Evolutionary conservation across 1,140 invertebrate species (phyloP).

Genomic region (Plutomurus gul): DNA sequence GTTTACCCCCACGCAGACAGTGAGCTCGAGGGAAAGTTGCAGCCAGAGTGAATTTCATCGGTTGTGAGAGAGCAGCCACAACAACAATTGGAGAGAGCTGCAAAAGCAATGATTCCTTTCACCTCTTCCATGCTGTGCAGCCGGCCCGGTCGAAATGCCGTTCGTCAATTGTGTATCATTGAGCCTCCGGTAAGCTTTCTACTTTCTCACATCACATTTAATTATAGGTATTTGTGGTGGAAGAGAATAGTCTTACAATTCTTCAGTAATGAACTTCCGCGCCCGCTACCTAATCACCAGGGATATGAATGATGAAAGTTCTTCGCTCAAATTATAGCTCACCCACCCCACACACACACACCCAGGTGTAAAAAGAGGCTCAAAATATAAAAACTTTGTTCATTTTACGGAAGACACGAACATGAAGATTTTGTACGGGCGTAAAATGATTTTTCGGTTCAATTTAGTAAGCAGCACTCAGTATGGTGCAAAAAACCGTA

Average conservation of each 20-base stretch:
- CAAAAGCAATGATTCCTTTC: constrained; percentile 48
- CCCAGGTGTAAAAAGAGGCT: too few species aligned
- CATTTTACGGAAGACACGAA: too few species aligned
- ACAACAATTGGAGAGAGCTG: neutral
- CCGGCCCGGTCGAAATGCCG: constrained; percentile 34
- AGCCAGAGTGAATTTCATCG: neutral
- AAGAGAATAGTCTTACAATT: neutral
- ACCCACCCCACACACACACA: too few species aligned
- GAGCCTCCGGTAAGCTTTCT: constrained; percentile 46
- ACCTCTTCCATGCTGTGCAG: constrained; percentile 50
- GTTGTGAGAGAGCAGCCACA: neutral
- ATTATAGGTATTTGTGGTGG: too few species aligned
- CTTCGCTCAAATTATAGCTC: too few species aligned
- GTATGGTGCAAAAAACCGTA: too few species aligned
- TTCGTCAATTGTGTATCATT: constrained; percentile 41
- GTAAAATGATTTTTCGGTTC: too few species aligned
- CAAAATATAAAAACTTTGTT: too few species aligned
- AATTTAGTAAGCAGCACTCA: too few species aligned
- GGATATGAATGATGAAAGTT: too few species aligned
- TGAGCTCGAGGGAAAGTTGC: neutral
- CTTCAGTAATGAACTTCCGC: neutral
- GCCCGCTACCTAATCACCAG: too few species aligned
- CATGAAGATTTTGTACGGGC: too few species aligned
- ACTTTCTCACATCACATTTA: neutral
- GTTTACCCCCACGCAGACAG: neutral